These are phyloP conservation scores for Synergus gifuensis DNA, from an alignment of 2,888 invertebrate genomes.

Conservation along the genomic window DNA sequence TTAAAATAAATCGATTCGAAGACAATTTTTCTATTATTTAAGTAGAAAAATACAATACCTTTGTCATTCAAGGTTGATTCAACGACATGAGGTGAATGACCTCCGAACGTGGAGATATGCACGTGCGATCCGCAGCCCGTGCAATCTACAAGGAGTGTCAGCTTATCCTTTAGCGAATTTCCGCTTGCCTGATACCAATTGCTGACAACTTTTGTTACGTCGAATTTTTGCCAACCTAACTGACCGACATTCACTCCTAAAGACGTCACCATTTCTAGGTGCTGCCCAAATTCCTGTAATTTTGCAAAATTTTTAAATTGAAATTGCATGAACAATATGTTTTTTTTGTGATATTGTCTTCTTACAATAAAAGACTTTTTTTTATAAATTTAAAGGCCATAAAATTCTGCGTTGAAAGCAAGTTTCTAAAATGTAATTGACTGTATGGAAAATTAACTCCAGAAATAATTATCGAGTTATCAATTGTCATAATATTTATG, in stretches of 20 bases:
- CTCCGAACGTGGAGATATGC: constrained; percentile 80
- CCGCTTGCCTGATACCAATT: constrained; percentile 82
- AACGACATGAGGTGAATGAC: constrained; percentile 72
- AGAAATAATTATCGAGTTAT: not conserved
- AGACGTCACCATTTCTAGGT: constrained; percentile 74
- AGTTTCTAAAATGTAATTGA: not conserved
- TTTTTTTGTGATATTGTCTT: not conserved
- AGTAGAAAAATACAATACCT: constrained; percentile 62
- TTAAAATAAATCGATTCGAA: not conserved
- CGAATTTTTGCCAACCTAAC: constrained; percentile 92
- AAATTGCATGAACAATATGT: not conserved
- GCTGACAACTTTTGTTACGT: constrained; percentile 88
- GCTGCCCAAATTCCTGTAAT: constrained; percentile 73
- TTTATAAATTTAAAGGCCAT: too few species aligned
- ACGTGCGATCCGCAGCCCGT: constrained; percentile 89
- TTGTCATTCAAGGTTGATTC: constrained; percentile 73
- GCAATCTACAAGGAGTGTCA: constrained; percentile 91
- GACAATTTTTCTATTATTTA: not conserved
- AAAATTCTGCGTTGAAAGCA: not conserved
- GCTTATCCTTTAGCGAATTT: constrained; percentile 79
- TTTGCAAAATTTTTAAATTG: not conserved
- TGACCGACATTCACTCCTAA: constrained; percentile 81
- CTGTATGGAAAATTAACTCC: not conserved
- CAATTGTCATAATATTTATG: not conserved
- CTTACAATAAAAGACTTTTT: too few species aligned